Evolutionary conservation across 2,113 vertebrate species (phyloP), one percentile per base, ranked within the genome.

Genomic region (Tachuris rubrigastra): DNA sequence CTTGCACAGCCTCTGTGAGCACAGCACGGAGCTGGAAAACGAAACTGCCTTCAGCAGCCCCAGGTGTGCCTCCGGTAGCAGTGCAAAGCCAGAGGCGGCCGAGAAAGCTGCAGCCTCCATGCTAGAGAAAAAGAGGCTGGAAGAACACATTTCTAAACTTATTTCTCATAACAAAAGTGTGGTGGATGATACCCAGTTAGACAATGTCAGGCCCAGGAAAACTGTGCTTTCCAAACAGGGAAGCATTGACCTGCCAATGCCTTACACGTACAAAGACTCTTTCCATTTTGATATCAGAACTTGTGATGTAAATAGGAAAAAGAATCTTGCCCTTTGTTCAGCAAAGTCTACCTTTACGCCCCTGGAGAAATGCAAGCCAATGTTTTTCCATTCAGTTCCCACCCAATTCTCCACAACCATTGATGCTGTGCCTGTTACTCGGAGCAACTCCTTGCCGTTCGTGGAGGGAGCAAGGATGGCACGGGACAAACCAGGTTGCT

Each of bases 181-280:
- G 63, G 98, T 99, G 89, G 99, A 99, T 27, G 98, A 99, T 68
- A 98, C 98, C 9, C 98, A 98, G 35, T 96, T 99, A 93, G 99
- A 99, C 85, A 99, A 98, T 0, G 99, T 99, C 18, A 98, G 99
- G 60, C 99, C 99, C 31, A 98, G 99, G 77, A 99, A 99, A 97
- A 99, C 99, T 0, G 96, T 99, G 77, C 95, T 99, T 67, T 99
- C 98, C 33, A 99, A 99, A 73, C 99, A 99, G 96, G 99, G 99
- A 15, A 99, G 99, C 95, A 99, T 99, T 9, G 99, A 99, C 95
- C 98, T 99, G 71, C 99, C 99, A 16, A 98, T 99, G 99, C 99
- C 99, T 4, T 99, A 99, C 63, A 99, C 99, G 0, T 99, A 99
- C 95, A 99, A 99, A 91, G 99, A 99, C 96, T 99, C 99, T 17